Evolutionary conservation across 2,797 vertebrate species (phyloP), one percentile per base, ranked within the genome.

Genomic region (Bovichtus diacanthus): DNA sequence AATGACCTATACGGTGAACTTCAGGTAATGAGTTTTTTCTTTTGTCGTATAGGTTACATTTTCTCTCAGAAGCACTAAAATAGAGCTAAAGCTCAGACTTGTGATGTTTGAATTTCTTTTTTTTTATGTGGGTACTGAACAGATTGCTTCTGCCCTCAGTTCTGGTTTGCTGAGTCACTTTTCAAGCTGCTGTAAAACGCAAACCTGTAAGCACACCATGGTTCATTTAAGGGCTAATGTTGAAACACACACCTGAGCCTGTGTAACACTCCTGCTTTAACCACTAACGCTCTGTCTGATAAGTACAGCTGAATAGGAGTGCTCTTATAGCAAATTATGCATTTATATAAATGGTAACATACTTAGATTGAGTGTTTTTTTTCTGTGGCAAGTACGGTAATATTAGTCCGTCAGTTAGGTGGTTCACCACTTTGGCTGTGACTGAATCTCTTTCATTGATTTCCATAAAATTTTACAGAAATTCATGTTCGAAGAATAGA

Each of bases 121-220:
- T 16, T 51, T 31, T 25, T 19, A 6, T 44, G 21, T 5, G 23
- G n/a, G 10, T 34, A 39, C 25, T 31, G 50, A 77, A 58, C 62
- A 76, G 51, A 78, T 63, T 78, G 72, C 56, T 55, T 68, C 38
- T 38, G 70, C 44, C 47, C 72, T 79, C 27, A 1, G 44, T 38
- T 75, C 70, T 67, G 49, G 46, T 82, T 62, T 50, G 70, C 41
- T 9, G 76, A 84, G 72, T 82, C 63, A 58, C 62, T 69, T 74
- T 62, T 67, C 54, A 39, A 49, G 63, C 16, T n/a, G 77, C 76
- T 69, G 61, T 78, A 43, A 68, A 78, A 72, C 0, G 36, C 73
- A 75, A 83, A 90, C 82, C 85, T 85, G 90, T 84, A 80, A 84
- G 73, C 39, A 81, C 69, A 70, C 51, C 75, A 66, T 12, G 80